Percentiles rank a stretch among this genome's conserved stretches.
These are phyloP conservation scores for Gastrophysa polygoni DNA, from an alignment of 2,888 invertebrate genomes.

Conservation along the genomic window DNA sequence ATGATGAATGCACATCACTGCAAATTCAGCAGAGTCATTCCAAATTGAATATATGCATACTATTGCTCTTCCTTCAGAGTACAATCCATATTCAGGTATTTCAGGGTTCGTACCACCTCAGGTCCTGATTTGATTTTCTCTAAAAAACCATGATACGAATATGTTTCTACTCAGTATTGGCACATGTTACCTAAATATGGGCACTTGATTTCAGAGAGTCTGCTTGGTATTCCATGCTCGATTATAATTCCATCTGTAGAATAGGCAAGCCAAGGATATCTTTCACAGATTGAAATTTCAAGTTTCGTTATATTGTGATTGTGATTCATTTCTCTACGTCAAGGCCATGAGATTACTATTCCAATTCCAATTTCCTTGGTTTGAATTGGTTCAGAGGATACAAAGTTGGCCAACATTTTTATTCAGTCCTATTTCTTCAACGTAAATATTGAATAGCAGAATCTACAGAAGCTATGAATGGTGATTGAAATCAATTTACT, in stretches of 20 bases:
- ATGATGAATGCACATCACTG: conserved; percentile 7
- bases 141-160: conserved; percentile 1
- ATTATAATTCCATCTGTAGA: conserved; percentile 23
- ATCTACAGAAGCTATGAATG: not conserved
- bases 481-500: not conserved
- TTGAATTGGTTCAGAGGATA: conserved; percentile 15
- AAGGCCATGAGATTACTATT: not conserved
- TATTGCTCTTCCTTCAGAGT: conserved; percentile 16
- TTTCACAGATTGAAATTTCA: conserved; percentile 14
- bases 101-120: not conserved
- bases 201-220: conserved; percentile 26
- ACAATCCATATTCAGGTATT: not conserved
- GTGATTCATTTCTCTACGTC: not conserved
- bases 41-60: conserved; percentile 20
- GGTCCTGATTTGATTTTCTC: not conserved
- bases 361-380: conserved; percentile 12
- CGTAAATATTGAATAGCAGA: conserved; percentile 12
- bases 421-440: conserved; percentile 12
- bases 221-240: conserved; percentile 18
- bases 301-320: not conserved
- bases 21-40: conserved; percentile 18
- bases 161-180: not conserved
- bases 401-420: conserved; percentile 10
- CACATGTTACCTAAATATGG: conserved; percentile 12
- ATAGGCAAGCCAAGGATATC: conserved; percentile 22